Conservation (phyloP, 2,113 vertebrate species). For the Chascanopsetta lugubris region DNA sequence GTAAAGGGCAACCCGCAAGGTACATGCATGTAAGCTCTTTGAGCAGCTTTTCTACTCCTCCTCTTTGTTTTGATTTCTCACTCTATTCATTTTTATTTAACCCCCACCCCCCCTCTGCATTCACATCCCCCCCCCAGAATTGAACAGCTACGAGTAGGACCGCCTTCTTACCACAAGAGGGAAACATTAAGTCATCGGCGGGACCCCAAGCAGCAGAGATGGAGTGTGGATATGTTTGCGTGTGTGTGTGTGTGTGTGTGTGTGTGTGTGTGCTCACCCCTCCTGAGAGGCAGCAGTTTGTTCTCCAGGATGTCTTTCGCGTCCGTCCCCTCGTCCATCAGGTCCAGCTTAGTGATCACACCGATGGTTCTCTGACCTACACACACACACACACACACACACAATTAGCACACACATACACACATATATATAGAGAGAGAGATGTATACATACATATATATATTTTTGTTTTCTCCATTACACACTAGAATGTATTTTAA, state of each 20-base stretch:
- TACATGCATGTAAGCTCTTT: slow-evolving; percentile 56
- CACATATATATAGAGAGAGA: too few species aligned
- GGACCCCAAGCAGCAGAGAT: neutral
- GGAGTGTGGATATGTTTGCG: neutral
- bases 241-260: neutral
- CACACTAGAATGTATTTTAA: too few species aligned
- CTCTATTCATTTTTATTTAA: slow-evolving; percentile 15
- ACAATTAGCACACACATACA: slow-evolving; percentile 9
- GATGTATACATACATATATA: too few species aligned
- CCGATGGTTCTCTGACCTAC: slow-evolving; percentile 94
- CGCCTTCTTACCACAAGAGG: slow-evolving; percentile 75
- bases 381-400: slow-evolving; percentile 15
- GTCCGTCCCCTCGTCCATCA: slow-evolving; percentile 99
- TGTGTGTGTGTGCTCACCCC: slow-evolving; percentile 80
- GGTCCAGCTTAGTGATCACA: slow-evolving; percentile 97
- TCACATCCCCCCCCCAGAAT: neutral
- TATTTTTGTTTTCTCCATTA: too few species aligned
- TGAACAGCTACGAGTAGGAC: neutral
- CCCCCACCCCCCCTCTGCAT: too few species aligned
- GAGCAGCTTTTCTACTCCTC: slow-evolving; percentile 31
- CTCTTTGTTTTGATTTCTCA: slow-evolving; percentile 38
- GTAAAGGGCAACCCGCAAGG: slow-evolving; percentile 74
- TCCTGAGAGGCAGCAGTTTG: slow-evolving; percentile 93
- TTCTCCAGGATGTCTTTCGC: slow-evolving; percentile 97
- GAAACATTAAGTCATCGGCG: slow-evolving; percentile 57